phyloP scores from a whole-genome alignment of 2,797 vertebrate species.

The Acipenser ruthenus region DNA sequence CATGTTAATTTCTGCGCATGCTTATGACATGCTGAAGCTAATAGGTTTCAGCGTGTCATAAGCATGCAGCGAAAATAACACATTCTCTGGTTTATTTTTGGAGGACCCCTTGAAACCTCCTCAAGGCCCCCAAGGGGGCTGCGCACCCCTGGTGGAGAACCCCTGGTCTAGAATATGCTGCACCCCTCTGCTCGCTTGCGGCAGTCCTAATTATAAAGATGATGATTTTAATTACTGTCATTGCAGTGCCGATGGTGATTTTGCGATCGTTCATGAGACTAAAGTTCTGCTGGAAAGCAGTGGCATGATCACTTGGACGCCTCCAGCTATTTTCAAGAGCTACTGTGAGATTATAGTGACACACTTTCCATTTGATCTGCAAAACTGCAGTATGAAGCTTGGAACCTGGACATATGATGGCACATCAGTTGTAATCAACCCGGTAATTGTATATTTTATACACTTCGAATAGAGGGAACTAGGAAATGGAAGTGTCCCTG shows the following conservation, averaged over 20 bases:
- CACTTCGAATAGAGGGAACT: neutral
- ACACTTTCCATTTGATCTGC: slow-evolving; percentile 88
- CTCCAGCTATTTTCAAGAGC: slow-evolving; percentile 95
- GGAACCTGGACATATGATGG: slow-evolving; percentile 92
- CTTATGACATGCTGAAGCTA: no score
- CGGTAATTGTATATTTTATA: slow-evolving; percentile 44
- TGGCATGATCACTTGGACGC: slow-evolving; percentile 83
- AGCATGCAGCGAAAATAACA: no score
- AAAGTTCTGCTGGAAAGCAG: slow-evolving; percentile 85
- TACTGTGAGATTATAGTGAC: slow-evolving; percentile 97
- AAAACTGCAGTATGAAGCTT: slow-evolving; percentile 96
- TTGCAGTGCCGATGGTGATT: slow-evolving; percentile 83
- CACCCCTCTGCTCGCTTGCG: neutral
- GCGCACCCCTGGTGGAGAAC: no score
- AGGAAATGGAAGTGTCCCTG: no score
- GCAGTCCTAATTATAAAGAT: neutral
- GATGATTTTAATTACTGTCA: slow-evolving; percentile 1
- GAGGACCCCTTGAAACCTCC: no score
- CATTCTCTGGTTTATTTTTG: no score
- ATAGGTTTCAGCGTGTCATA: no score
- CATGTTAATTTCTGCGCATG: no score
- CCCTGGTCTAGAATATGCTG: neutral
- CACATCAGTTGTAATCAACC: slow-evolving; percentile 75
- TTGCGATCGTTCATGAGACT: slow-evolving; percentile 88
- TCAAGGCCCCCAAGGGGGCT: no score